phyloP scores from a whole-genome alignment of 2,113 vertebrate species.

The Coregonus clupeaformis region DNA sequence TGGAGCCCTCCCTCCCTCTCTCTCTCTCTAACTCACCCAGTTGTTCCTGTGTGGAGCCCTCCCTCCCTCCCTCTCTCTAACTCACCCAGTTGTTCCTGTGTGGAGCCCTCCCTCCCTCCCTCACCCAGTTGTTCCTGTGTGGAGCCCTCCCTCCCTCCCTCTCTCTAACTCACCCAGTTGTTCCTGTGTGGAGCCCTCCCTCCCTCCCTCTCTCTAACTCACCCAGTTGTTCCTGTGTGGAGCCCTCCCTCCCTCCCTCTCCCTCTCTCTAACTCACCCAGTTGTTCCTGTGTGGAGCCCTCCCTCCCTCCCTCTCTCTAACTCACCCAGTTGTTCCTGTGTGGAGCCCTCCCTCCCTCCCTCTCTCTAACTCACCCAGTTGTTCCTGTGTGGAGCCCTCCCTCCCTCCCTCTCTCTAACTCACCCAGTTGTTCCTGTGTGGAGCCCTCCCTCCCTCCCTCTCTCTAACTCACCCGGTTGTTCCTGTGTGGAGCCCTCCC shows the following conservation, averaged over 20 bases:
- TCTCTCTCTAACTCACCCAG: conserved; percentile 79
- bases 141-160: conserved; percentile 78
- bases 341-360: conserved; percentile 81
- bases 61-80: conserved; percentile 67
- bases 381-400: conserved; percentile 89
- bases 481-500: conserved; percentile 85
- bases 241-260: conserved; percentile 76
- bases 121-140: conserved; percentile 90
- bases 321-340: conserved; percentile 77
- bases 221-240: conserved; percentile 90
- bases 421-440: conserved; percentile 89
- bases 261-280: too few relatives aligned
- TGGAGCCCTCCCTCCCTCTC: conserved; percentile 77
- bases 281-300: conserved; percentile 87
- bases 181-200: conserved; percentile 85
- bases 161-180: conserved; percentile 80
- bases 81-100: conserved; percentile 87
- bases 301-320: too few relatives aligned
- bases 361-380: conserved; percentile 77
- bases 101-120: conserved; percentile 77
- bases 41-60: conserved; percentile 88
- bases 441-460: conserved; percentile 70
- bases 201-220: too few relatives aligned
- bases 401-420: too few relatives aligned
- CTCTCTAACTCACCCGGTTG: conserved; percentile 76